Percentiles rank a stretch among this genome's conserved stretches.
These are phyloP conservation scores for Nemopilema nomurai DNA, from an alignment of 30 jellyfish, hydroid and myxozoan genomes.

Conservation along the genomic window DNA sequence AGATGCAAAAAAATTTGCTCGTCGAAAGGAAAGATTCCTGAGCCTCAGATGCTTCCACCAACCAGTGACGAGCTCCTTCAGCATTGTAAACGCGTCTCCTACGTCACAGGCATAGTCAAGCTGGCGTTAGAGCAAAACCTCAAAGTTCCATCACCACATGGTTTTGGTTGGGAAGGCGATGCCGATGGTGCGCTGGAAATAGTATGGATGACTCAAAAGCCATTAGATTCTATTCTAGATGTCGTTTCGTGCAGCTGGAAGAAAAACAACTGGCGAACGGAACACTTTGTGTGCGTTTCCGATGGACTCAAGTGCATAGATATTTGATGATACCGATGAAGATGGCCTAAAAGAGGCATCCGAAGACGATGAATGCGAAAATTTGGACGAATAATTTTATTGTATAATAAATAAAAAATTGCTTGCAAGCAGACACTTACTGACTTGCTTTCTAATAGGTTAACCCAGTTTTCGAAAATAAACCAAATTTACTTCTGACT, in stretches of 20 bases:
- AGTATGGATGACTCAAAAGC: constrained; percentile 26
- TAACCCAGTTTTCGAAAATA: background rate
- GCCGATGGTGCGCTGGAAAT: constrained; percentile 8
- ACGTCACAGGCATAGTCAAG: constrained; percentile 44
- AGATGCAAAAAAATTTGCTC: constrained; percentile 54
- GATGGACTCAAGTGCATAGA: constrained; percentile 49
- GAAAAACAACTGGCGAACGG: constrained; percentile 23
- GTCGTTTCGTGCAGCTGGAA: constrained; percentile 32
- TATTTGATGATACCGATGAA: constrained; percentile 16
- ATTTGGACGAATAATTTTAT: constrained; percentile 8
- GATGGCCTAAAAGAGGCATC: constrained; percentile 8
- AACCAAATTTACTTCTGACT: background rate
- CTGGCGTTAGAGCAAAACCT: constrained; percentile 32
- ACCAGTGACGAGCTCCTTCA: constrained; percentile 50
- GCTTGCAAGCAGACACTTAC: background rate
- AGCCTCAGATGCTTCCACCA: constrained; percentile 66
- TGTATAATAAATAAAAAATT: background rate
- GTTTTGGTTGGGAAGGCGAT: constrained; percentile 52
- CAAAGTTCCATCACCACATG: constrained; percentile 58
- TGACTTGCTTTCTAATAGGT: background rate
- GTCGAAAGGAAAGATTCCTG: constrained; percentile 43
- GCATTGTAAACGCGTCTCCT: constrained; percentile 47
- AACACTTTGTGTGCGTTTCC: constrained; percentile 20
- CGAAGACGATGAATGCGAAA: constrained; percentile 26
- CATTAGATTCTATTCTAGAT: constrained; percentile 50